Evolutionary conservation across 2,888 invertebrate species (phyloP), one percentile per base, ranked within the genome.

Genomic region (Drosophila neotestacea): DNA sequence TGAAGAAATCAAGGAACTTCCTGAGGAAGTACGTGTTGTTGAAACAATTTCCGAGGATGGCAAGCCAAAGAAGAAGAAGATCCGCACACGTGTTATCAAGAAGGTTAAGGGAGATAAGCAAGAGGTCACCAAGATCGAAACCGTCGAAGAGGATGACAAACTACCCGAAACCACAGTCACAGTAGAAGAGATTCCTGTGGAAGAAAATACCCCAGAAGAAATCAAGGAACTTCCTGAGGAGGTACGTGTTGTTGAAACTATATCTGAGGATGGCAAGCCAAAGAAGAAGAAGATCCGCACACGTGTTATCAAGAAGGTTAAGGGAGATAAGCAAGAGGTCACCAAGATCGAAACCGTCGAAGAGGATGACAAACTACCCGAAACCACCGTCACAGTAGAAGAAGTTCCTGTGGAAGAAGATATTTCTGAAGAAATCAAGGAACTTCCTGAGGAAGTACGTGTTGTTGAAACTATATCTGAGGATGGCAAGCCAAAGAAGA

Each of bases 331-430:
- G 38, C 70, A 74, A 68, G 73, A 79, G 62, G 68, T 79, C 22
- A 79, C 78, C 4, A 76, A 79, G 52, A 73, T 79, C 39, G 76
- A 79, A 50, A 76, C 73, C 4, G 76, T 79, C 10, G 76, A 76
- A 55, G 78, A 76, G 58, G 75, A 73, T 64, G 76, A 72, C 55
- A 79, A 76, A 9, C 68, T 61, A 42, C 73, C 76, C 2, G 73
- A 72, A 58, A 68, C 73, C 0, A 73, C 70, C 27, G 72, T 77
- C 7, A 72, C 72, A 5, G 68, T 77, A 1, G 68, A 74, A 51
- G 77, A 77, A 27, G 44, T 27, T 39, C 67, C 73, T 7, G 11
- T 71, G 13, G 73, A 71, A 36, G 56, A 56, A 56, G 64, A 68
- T n/a, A 22, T 13, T 9, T 42, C 62, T 1, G 67, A 67, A 54